Percentiles rank a stretch among this genome's conserved stretches.
phyloP scores from a whole-genome alignment of 2,888 invertebrate species.

The Brachyptera risi region DNA sequence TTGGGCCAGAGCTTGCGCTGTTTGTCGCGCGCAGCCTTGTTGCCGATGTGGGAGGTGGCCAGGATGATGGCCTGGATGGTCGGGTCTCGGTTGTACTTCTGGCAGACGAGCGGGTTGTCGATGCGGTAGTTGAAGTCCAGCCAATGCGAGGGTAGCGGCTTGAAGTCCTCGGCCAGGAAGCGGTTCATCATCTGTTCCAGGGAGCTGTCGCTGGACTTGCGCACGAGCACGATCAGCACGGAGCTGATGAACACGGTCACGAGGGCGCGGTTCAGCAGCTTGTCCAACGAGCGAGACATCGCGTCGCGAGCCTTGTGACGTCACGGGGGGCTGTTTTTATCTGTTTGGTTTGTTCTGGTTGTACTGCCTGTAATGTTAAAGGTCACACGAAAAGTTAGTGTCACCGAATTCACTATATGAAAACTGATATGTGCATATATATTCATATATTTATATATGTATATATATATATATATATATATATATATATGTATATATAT shows the following conservation, averaged over 20 bases:
- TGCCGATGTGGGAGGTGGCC: slow-evolving; percentile 12
- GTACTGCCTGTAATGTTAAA: too few species aligned
- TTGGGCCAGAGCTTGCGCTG: slow-evolving; percentile 2
- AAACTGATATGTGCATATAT: too few species aligned
- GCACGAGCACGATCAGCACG: background rate
- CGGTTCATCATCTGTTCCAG: background rate
- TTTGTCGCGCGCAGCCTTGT: slow-evolving; percentile 2
- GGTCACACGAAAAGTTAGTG: too few species aligned
- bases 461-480: too few species aligned
- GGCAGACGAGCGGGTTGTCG: slow-evolving; percentile 3
- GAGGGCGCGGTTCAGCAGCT: background rate
- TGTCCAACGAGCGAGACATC: background rate
- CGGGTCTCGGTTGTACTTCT: background rate
- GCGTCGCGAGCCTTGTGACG: too few species aligned
- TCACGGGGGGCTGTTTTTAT: too few species aligned
- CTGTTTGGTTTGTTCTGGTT: too few species aligned
- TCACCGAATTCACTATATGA: too few species aligned
- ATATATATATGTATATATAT: too few species aligned
- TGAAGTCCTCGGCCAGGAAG: background rate
- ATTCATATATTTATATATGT: too few species aligned
- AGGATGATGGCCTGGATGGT: background rate
- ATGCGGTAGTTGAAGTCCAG: slow-evolving; percentile 7
- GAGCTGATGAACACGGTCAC: background rate
- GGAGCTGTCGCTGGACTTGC: background rate
- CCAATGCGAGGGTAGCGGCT: background rate